These are phyloP conservation scores for Pardalotus punctatus DNA, from an alignment of 2,113 vertebrate species.

Conservation along the genomic window DNA sequence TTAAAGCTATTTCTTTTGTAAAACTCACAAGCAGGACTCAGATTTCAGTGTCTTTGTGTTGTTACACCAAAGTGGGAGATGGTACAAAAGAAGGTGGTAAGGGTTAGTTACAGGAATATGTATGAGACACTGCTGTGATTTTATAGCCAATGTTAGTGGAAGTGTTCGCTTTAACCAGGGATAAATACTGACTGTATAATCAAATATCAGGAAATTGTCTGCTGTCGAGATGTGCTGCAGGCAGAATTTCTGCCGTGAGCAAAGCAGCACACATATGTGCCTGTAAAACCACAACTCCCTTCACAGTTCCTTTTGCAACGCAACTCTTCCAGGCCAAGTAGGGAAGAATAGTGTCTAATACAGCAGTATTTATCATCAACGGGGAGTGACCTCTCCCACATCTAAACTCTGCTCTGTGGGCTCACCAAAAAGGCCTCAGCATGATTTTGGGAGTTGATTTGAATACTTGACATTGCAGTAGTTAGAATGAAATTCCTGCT, in stretches of 20 bases:
- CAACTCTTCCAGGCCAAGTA: neutral
- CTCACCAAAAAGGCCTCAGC: neutral
- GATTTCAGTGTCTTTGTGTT: neutral
- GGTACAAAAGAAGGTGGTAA: neutral
- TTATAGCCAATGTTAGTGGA: neutral
- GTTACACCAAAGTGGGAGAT: neutral
- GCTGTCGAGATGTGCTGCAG: neutral
- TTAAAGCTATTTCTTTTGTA: neutral
- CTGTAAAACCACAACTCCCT: neutral
- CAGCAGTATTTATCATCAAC: neutral
- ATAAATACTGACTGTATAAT: neutral
- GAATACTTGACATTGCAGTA: neutral
- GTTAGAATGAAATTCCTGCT: neutral
- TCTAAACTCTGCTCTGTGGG: neutral
- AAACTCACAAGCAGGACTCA: neutral
- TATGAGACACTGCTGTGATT: neutral
- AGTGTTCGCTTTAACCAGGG: neutral
- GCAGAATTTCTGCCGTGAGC: neutral
- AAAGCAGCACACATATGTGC: neutral
- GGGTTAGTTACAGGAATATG: neutral
- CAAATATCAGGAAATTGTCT: neutral
- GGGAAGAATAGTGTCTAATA: neutral
- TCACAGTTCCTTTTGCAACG: neutral
- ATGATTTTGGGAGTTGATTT: neutral
- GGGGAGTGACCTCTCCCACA: neutral